These are phyloP conservation scores for Saiga tatarica DNA, from an alignment of 2,113 vertebrate genomes.

Conservation along the genomic window DNA sequence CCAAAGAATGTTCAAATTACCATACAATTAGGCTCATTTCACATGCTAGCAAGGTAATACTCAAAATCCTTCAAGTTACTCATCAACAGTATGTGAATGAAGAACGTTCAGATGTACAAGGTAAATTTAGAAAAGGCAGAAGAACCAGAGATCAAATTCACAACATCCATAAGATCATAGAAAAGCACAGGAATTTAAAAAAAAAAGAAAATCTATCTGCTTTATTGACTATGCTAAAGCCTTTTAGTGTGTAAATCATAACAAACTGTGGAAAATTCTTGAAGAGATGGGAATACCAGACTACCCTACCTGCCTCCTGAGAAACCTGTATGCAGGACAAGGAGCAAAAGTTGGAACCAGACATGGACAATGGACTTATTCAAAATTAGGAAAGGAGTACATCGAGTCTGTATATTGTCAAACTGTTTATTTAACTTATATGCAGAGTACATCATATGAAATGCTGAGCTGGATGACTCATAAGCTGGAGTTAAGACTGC, in stretches of 20 bases:
- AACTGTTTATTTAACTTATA: not conserved
- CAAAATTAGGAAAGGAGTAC: not conserved
- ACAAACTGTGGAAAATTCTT: not conserved
- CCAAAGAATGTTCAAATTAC: not conserved
- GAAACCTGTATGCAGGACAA: not conserved
- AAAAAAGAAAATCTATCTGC: not conserved
- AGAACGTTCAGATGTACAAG: not conserved
- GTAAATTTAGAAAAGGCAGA: not conserved
- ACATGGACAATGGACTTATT: not conserved
- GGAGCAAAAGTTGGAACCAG: not conserved
- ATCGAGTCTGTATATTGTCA: not conserved
- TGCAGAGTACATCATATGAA: not conserved
- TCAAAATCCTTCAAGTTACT: not conserved
- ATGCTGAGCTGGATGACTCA: not conserved
- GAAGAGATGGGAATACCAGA: not conserved
- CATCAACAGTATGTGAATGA: not conserved
- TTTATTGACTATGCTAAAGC: not conserved
- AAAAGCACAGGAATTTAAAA: not conserved
- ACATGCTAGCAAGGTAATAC: not conserved
- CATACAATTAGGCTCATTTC: not conserved
- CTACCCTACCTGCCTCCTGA: not conserved
- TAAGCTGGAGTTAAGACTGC: not conserved
- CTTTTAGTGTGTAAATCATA: not conserved
- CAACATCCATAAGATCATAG: not conserved
- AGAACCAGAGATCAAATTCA: not conserved